Conservation (phyloP, 2,797 vertebrate species). For the Gymnopithys bicolor region DNA sequence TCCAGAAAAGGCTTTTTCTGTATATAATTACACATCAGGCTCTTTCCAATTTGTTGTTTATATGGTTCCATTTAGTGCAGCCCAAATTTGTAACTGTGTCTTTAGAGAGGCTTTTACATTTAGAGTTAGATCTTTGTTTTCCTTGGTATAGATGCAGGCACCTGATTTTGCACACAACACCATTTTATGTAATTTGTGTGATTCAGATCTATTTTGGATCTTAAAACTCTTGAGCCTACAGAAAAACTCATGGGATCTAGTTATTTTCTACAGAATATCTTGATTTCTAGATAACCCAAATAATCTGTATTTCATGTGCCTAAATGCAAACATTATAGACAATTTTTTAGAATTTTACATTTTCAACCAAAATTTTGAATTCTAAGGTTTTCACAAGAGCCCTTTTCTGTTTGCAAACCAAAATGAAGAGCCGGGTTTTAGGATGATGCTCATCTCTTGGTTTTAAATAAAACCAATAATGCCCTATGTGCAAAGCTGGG, state of each 20-base stretch:
- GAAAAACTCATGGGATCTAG: background rate
- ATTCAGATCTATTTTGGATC: background rate
- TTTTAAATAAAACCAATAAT: background rate
- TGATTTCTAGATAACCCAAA: background rate
- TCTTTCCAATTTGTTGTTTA: background rate
- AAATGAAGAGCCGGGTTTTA: background rate
- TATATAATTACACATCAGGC: background rate
- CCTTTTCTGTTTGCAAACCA: background rate
- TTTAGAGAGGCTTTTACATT: background rate
- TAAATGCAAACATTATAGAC: background rate
- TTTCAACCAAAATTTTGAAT: background rate
- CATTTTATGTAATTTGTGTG: background rate
- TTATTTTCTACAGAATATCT: background rate
- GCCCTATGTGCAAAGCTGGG: background rate
- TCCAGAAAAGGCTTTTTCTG: background rate
- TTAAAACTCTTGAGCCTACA: background rate
- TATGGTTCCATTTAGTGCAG: background rate
- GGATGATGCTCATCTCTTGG: background rate
- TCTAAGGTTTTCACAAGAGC: background rate
- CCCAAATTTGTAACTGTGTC: background rate
- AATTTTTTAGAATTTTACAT: background rate
- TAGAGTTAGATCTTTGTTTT: background rate
- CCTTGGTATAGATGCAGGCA: background rate
- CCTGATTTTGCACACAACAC: background rate
- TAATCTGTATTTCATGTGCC: background rate